phyloP scores from a whole-genome alignment of 2,888 invertebrate genomes.

The Mechanitis mazaeus region DNA sequence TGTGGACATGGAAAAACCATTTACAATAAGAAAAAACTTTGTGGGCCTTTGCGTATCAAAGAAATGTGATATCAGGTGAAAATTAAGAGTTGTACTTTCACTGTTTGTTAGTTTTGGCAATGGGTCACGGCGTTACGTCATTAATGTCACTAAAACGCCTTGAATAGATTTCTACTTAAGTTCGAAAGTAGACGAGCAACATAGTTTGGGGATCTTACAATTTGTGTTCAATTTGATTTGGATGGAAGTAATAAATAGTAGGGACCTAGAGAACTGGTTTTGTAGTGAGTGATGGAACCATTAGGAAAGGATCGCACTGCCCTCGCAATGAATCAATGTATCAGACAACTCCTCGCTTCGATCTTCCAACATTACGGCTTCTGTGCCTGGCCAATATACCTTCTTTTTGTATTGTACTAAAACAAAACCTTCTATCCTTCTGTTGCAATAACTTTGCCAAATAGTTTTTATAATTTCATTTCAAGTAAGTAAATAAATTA shows the following conservation, averaged over 20 bases:
- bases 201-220: neutral
- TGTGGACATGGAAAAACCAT: slow-evolving; percentile 30
- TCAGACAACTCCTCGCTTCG: slow-evolving; percentile 24
- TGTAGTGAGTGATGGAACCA: slow-evolving; percentile 37
- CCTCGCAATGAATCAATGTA: slow-evolving; percentile 40
- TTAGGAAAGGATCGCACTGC: slow-evolving; percentile 32
- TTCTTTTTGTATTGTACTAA: neutral
- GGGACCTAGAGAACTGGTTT: slow-evolving; percentile 14
- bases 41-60: slow-evolving; percentile 34
- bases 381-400: neutral
- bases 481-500: too few species aligned
- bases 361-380: neutral
- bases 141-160: slow-evolving; percentile 34
- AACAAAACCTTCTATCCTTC: too few species aligned
- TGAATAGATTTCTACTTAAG: slow-evolving; percentile 8
- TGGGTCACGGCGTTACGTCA: slow-evolving; percentile 36
- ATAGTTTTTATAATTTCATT: too few species aligned
- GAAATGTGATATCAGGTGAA: slow-evolving; percentile 34
- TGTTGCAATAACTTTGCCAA: too few species aligned
- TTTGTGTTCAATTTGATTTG: slow-evolving; percentile 4
- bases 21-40: neutral
- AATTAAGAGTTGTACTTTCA: slow-evolving; percentile 59
- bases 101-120: slow-evolving; percentile 60
- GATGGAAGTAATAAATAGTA: slow-evolving; percentile 10
- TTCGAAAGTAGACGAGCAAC: neutral